A percentile compares a stretch with the other conserved stretches of the same genome.
These are phyloP conservation scores for Bicyclus anynana DNA, from an alignment of 1,140 invertebrate species.

Conservation along the genomic window DNA sequence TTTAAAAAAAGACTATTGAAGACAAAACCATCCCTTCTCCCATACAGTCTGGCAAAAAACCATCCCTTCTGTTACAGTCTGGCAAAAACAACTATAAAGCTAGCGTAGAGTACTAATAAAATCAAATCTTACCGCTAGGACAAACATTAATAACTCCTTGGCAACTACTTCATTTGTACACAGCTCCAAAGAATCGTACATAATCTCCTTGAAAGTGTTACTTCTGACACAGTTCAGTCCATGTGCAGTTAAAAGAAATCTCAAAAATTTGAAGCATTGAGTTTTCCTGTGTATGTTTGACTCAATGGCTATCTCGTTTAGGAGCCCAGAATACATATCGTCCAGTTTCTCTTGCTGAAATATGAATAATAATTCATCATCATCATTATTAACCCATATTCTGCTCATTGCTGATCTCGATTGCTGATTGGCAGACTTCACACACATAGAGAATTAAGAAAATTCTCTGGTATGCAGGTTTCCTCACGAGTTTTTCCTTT, in stretches of 20 bases:
- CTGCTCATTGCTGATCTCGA: no score
- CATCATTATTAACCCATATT: no score
- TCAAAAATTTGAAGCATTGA: conserved; percentile 41
- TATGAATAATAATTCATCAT: background rate
- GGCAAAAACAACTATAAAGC: no score
- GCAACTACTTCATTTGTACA: conserved; percentile 45
- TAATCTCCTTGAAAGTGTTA: conserved; percentile 38
- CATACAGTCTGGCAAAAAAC: no score
- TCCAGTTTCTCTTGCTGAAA: conserved; percentile 47
- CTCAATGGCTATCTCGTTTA: conserved; percentile 47
- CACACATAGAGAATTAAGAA: no score
- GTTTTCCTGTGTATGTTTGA: conserved; percentile 54
- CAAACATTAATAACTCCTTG: conserved; percentile 40
- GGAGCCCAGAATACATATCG: conserved; percentile 35
- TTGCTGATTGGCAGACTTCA: no score
- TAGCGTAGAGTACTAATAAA: background rate
- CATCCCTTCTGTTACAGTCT: no score
- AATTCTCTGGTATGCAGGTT: no score
- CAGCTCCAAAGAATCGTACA: conserved; percentile 50
- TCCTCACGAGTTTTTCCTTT: no score
- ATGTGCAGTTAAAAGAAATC: conserved; percentile 43
- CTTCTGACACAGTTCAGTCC: conserved; percentile 46
- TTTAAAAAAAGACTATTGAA: no score
- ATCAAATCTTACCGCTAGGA: conserved; percentile 39
- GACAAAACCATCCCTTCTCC: no score